phyloP scores from a whole-genome alignment of 2,113 vertebrate species.

The Grus americana region DNA sequence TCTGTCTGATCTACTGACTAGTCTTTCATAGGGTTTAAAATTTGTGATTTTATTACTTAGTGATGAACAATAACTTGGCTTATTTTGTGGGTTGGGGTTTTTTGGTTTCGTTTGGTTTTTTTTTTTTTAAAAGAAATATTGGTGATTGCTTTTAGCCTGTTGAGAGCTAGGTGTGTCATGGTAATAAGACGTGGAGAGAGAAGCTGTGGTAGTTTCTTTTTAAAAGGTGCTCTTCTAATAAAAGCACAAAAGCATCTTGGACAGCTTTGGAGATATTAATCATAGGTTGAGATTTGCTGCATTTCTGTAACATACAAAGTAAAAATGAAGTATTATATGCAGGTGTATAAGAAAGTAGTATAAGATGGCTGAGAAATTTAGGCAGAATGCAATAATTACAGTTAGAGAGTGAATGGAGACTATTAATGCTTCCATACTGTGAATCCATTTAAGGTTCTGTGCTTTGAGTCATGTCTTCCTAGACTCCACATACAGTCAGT shows the following conservation, averaged over 20 bases:
- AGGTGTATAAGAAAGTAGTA: not conserved
- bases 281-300: not conserved
- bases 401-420: not conserved
- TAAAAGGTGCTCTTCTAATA: not conserved
- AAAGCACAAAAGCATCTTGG: not conserved
- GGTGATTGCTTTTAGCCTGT: not conserved
- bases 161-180: not conserved
- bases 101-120: not conserved
- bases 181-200: not conserved
- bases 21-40: not conserved
- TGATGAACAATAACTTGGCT: not conserved
- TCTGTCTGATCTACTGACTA: not conserved
- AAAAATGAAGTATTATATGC: not conserved
- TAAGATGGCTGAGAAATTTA: not conserved
- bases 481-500: not conserved
- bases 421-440: not conserved
- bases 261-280: not conserved
- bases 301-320: not conserved
- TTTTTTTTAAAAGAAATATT: not conserved
- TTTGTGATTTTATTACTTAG: not conserved
- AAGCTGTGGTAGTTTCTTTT: not conserved
- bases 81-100: not conserved
- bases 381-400: not conserved
- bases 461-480: not conserved
- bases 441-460: not conserved